Conservation (phyloP, 1,140 invertebrate species). For the Lepidurus packardi region DNA sequence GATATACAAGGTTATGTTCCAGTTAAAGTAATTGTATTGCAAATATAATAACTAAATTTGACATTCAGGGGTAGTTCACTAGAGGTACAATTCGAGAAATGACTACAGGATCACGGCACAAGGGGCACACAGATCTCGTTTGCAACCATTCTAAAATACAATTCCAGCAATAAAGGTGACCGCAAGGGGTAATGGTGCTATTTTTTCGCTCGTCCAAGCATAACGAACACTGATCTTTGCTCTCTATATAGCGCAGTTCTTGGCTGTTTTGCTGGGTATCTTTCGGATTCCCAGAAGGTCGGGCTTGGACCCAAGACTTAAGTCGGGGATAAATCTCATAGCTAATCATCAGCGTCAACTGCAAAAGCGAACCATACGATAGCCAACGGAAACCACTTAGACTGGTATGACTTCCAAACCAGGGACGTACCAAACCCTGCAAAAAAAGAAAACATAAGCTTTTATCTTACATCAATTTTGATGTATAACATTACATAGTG, state of each 20-base stretch:
- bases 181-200: constrained; percentile 69
- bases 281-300: constrained; percentile 22
- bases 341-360: constrained; percentile 38
- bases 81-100: constrained; percentile 53
- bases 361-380: constrained; percentile 55
- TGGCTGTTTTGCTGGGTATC: neutral
- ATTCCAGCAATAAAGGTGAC: constrained; percentile 84
- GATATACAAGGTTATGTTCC: too few relatives aligned
- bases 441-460: constrained; percentile 40
- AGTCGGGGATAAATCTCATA: neutral
- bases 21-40: neutral
- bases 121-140: constrained; percentile 59
- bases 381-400: constrained; percentile 52
- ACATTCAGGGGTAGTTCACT: constrained; percentile 49
- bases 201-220: constrained; percentile 65
- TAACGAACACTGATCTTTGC: constrained; percentile 55
- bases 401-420: constrained; percentile 51
- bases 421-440: constrained; percentile 50
- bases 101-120: constrained; percentile 57
- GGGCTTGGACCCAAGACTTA: constrained; percentile 28
- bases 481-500: constrained; percentile 54
- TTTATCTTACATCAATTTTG: too few relatives aligned
- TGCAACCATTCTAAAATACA: constrained; percentile 69
- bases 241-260: neutral
- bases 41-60: neutral